A percentile compares a stretch with the other conserved stretches of the same genome.
Evolutionary conservation across 2,797 vertebrate genomes (phyloP).

Genomic region (Momotus momota): DNA sequence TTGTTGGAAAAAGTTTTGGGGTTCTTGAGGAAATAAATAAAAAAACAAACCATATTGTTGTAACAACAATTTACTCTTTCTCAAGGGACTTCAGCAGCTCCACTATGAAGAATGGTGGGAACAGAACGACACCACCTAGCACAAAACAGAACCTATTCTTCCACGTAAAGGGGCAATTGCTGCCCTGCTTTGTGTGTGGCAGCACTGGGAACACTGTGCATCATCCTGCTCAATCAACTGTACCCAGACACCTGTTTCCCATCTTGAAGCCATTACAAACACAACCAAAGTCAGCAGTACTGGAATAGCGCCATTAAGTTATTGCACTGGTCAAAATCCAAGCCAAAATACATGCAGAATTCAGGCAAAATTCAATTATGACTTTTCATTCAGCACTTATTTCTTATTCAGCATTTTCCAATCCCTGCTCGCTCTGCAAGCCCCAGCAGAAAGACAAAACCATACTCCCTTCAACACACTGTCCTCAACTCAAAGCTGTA

Average conservation of each 20-base stretch:
- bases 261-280: not conserved
- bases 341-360: not conserved
- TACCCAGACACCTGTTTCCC: not conserved
- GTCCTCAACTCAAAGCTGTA: not conserved
- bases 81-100: not conserved
- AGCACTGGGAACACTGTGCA: not conserved
- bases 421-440: not conserved
- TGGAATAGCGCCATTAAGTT: not conserved
- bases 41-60: rapidly evolving
- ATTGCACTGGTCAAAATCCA: not conserved
- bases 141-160: not conserved
- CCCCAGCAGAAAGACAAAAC: not conserved
- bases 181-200: rapidly evolving
- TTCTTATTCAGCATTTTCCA: slow-evolving; percentile 18
- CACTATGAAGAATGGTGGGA: not conserved
- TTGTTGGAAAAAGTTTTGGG: not conserved
- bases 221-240: not conserved
- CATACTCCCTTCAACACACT: not conserved
- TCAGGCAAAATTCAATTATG: not conserved
- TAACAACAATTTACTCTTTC: not conserved
- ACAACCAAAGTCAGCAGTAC: not conserved
- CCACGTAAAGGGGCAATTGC: not conserved
- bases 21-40: not conserved
- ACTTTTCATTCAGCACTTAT: not conserved
- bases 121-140: not conserved